phyloP scores from a whole-genome alignment of 2,888 invertebrate genomes.

The Sphaerophoria taeniata region DNA sequence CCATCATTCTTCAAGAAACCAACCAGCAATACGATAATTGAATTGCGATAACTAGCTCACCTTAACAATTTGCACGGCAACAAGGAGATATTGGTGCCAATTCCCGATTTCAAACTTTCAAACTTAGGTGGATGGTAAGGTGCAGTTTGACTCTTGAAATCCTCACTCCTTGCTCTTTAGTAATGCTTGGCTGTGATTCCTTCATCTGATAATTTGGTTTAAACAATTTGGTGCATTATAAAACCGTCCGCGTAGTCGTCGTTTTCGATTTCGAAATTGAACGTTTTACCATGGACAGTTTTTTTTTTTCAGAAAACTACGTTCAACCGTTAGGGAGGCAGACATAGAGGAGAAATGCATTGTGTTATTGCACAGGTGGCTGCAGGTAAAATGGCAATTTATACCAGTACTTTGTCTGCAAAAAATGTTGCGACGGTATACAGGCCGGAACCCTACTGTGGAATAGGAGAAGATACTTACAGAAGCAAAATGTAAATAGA shows the following conservation, averaged over 20 bases:
- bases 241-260: background rate
- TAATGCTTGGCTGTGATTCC: background rate
- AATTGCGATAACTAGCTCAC: background rate
- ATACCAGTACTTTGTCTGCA: too few relatives aligned
- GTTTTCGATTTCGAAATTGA: background rate
- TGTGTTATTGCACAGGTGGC: too few relatives aligned
- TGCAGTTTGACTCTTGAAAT: background rate
- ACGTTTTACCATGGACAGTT: background rate
- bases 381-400: too few relatives aligned
- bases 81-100: conserved; percentile 16
- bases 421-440: too few relatives aligned
- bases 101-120: conserved; percentile 1
- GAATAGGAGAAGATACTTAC: too few relatives aligned
- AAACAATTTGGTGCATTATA: conserved; percentile 1
- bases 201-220: background rate
- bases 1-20: background rate
- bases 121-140: background rate
- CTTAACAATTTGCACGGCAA: conserved; percentile 5
- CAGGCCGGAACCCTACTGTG: too few relatives aligned
- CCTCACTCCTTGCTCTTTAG: too few relatives aligned
- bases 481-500: too few relatives aligned
- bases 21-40: conserved; percentile 1
- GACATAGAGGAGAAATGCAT: too few relatives aligned
- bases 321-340: background rate
- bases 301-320: too few relatives aligned